Evolutionary conservation across 2,113 vertebrate genomes (phyloP).

Genomic region (Protobothrops flavoviridis): DNA sequence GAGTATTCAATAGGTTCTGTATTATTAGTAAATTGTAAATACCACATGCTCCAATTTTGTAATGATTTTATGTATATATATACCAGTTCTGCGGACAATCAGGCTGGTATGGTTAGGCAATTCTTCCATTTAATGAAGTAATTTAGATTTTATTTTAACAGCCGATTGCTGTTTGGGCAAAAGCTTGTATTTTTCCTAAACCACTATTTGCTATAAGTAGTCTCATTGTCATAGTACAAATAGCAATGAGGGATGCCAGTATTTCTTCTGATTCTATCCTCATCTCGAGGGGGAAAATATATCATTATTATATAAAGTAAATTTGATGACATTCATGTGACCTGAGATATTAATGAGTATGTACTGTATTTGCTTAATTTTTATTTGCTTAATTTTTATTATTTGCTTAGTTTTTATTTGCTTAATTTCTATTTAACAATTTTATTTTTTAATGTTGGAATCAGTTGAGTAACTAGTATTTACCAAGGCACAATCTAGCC

Average conservation of each 20-base stretch:
- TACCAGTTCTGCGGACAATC: neutral
- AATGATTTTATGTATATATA: neutral
- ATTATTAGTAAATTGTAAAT: slow-evolving; percentile 8
- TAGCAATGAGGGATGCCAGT: neutral
- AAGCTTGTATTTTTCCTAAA: neutral
- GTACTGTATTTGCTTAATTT: neutral
- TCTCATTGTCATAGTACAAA: neutral
- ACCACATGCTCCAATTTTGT: neutral
- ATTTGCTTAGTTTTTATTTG: neutral
- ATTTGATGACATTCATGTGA: neutral
- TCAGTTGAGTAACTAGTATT: neutral
- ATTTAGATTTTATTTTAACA: neutral
- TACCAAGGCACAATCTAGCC: neutral
- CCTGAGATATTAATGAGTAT: neutral
- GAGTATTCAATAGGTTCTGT: neutral
- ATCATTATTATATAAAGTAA: neutral
- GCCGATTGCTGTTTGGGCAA: neutral
- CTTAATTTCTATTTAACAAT: neutral
- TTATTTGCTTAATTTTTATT: neutral
- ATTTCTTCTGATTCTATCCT: neutral
- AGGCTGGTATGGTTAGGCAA: neutral
- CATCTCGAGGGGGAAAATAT: neutral
- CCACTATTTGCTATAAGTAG: neutral
- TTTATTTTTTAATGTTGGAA: neutral
- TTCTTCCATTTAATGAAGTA: neutral